phyloP scores from a whole-genome alignment of 2,113 vertebrate genomes.

The Paramormyrops kingsleyae region DNA sequence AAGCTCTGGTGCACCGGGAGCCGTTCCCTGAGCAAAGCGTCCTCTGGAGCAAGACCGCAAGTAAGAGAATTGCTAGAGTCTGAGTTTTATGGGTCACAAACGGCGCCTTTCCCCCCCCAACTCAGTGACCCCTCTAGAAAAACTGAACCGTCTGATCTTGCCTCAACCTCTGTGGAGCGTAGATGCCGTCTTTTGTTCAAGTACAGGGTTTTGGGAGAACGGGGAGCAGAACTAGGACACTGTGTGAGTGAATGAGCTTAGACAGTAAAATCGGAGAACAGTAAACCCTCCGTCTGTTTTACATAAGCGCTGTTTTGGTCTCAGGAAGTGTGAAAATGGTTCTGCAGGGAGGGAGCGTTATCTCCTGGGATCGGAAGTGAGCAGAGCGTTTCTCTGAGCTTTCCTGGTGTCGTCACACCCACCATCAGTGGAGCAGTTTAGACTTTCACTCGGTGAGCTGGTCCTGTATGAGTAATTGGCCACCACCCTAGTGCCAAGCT shows the following conservation, averaged over 20 bases:
- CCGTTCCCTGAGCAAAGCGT: conserved; percentile 20
- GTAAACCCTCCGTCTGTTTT: neutral
- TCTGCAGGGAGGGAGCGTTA: neutral
- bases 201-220: neutral
- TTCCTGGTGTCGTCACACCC: neutral
- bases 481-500: neutral
- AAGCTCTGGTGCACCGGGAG: neutral
- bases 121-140: neutral
- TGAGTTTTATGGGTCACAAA: neutral
- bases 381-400: neutral
- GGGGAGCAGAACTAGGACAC: neutral
- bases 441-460: neutral
- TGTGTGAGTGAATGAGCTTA: neutral
- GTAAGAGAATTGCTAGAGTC: neutral
- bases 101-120: neutral
- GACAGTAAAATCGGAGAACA: neutral
- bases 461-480: neutral
- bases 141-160: neutral
- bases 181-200: neutral
- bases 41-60: neutral
- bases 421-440: neutral
- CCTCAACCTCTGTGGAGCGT: neutral
- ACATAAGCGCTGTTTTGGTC: neutral
- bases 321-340: neutral
- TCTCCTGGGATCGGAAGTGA: neutral